phyloP scores from a whole-genome alignment of 1,140 invertebrate genomes.

The Heliconius eleuchia region DNA sequence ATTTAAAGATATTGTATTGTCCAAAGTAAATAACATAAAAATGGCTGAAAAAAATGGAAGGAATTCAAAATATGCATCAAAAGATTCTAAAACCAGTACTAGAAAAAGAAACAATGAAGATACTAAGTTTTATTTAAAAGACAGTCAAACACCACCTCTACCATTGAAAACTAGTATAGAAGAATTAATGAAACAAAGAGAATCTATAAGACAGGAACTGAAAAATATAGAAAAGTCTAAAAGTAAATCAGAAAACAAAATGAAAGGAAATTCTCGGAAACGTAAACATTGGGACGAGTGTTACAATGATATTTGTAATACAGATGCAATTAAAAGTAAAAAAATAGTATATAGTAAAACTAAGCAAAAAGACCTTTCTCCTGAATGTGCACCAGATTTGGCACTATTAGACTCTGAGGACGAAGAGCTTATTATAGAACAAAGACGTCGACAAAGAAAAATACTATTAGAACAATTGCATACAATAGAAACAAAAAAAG shows the following conservation, averaged over 20 bases:
- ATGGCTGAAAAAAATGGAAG: slow-evolving; percentile 51
- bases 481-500: slow-evolving; percentile 39
- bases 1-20: slow-evolving; percentile 12
- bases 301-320: slow-evolving; percentile 26
- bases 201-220: slow-evolving; percentile 56
- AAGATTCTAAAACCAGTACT: slow-evolving; percentile 43
- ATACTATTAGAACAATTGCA: slow-evolving; percentile 89
- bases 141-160: slow-evolving; percentile 68
- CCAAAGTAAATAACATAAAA: slow-evolving; percentile 35
- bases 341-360: neutral
- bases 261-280: slow-evolving; percentile 33
- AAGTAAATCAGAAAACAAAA: slow-evolving; percentile 39
- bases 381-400: slow-evolving; percentile 48
- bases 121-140: slow-evolving; percentile 39
- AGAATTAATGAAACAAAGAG: slow-evolving; percentile 64
- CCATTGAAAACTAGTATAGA: slow-evolving; percentile 56
- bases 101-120: slow-evolving; percentile 50
- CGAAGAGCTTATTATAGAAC: slow-evolving; percentile 96
- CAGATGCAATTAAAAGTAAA: slow-evolving; percentile 30
- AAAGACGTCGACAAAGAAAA: slow-evolving; percentile 92
- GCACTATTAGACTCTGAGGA: slow-evolving; percentile 85
- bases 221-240: slow-evolving; percentile 49
- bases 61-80: slow-evolving; percentile 50
- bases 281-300: slow-evolving; percentile 31
- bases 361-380: slow-evolving; percentile 46